These are phyloP conservation scores for Astreopora myriophthalma DNA, from an alignment of 64 coral and sea anemone species.

Conservation along the genomic window DNA sequence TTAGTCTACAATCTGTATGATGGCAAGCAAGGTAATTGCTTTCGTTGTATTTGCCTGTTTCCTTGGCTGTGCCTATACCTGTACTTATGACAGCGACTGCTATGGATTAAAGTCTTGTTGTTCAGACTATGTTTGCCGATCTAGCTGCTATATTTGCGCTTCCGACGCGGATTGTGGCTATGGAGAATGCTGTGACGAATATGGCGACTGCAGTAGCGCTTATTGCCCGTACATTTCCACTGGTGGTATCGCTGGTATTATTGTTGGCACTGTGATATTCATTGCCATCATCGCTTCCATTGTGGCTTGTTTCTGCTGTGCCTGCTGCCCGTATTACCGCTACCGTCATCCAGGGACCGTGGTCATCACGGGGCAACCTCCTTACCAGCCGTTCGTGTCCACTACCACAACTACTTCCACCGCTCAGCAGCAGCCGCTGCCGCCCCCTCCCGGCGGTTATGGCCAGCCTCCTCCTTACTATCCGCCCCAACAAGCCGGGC, in stretches of 20 bases:
- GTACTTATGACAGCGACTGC: background rate
- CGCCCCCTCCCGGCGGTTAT: background rate
- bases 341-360: background rate
- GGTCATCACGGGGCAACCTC: background rate
- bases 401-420: background rate
- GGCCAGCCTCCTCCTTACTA: background rate
- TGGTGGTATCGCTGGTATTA: background rate
- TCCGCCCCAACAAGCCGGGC: background rate
- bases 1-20: background rate
- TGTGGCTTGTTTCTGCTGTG: background rate
- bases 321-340: constrained; percentile 13
- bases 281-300: background rate
- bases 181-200: background rate
- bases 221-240: background rate
- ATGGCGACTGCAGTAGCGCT: background rate
- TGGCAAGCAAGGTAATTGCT: background rate
- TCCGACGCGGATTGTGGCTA: background rate
- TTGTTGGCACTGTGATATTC: background rate
- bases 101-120: background rate
- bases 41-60: background rate
- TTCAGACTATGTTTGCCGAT: background rate
- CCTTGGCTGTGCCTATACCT: background rate
- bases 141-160: background rate
- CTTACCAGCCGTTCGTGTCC: background rate
- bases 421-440: background rate